Evolutionary conservation across 2,888 invertebrate genomes (phyloP).

Genomic region (Oxystoma pomonae): DNA sequence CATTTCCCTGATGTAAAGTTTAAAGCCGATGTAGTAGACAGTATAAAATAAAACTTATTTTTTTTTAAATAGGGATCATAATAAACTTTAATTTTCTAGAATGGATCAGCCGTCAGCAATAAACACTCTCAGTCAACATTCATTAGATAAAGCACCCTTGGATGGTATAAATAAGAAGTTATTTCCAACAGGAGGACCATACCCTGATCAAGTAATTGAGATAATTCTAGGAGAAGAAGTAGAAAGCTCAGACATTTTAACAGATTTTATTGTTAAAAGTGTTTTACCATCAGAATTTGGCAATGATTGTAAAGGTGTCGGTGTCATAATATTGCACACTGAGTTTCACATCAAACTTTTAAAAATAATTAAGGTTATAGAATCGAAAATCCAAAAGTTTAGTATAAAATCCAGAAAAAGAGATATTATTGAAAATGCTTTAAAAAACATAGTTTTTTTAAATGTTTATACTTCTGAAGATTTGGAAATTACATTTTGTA

Average conservation of each 20-base stretch:
- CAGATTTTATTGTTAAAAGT: constrained; percentile 35
- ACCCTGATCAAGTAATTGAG: constrained; percentile 33
- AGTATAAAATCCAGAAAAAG: constrained; percentile 24
- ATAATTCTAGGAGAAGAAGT: constrained; percentile 25
- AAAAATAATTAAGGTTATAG: constrained; percentile 34
- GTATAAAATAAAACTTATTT: too few species aligned
- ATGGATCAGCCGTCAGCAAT: too few species aligned
- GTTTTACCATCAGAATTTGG: constrained; percentile 31
- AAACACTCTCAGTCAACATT: too few species aligned
- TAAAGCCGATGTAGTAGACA: too few species aligned
- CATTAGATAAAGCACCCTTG: constrained; percentile 10
- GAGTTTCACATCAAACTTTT: constrained; percentile 34
- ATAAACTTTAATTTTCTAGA: too few species aligned
- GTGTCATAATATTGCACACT: constrained; percentile 33
- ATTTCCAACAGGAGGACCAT: constrained; percentile 31
- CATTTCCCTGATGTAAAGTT: too few species aligned
- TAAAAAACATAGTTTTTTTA: constrained; percentile 32
- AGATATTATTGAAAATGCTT: constrained; percentile 30
- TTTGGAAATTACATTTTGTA: constrained; percentile 32
- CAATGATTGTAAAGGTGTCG: constrained; percentile 32
- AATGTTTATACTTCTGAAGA: constrained; percentile 34
- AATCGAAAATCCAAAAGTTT: constrained; percentile 27
- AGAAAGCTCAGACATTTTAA: constrained; percentile 29
- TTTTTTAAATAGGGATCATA: too few species aligned
- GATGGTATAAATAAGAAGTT: constrained; percentile 30